Evolutionary conservation across 2,113 vertebrate genomes (phyloP).

Genomic region (Eurystomus gularis): DNA sequence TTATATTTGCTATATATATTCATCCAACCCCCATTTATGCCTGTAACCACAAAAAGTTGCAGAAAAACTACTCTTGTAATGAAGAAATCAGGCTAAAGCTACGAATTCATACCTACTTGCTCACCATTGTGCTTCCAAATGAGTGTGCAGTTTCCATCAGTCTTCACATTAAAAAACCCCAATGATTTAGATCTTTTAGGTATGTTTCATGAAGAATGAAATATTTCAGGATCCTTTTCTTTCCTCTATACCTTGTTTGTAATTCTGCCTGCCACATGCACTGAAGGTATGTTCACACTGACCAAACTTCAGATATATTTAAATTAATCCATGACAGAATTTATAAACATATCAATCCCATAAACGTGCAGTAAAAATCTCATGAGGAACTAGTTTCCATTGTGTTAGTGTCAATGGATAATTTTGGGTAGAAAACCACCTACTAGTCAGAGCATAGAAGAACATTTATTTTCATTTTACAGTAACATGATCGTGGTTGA

Average conservation of each 20-base stretch:
- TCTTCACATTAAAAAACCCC: neutral
- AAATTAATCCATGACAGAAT: neutral
- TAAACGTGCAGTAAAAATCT: neutral
- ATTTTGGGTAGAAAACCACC: neutral
- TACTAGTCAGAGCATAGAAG: neutral
- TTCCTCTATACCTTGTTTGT: neutral
- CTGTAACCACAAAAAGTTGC: neutral
- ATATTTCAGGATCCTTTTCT: neutral
- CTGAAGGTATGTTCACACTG: neutral
- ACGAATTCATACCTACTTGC: neutral
- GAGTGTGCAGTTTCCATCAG: neutral
- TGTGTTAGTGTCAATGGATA: neutral
- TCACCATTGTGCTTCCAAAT: neutral
- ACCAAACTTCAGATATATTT: neutral
- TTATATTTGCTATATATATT: neutral
- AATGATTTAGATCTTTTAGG: neutral
- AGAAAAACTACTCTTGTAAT: neutral
- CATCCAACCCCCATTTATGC: neutral
- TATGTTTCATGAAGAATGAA: neutral
- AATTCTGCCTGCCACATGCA: neutral
- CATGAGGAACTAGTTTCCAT: neutral
- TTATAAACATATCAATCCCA: neutral
- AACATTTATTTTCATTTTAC: neutral
- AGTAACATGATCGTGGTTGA: neutral
- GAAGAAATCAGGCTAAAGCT: neutral